Percentiles rank a stretch among this genome's conserved stretches.
Conservation (phyloP, 2,888 invertebrate genomes). For the Acutogordius australiensis region DNA sequence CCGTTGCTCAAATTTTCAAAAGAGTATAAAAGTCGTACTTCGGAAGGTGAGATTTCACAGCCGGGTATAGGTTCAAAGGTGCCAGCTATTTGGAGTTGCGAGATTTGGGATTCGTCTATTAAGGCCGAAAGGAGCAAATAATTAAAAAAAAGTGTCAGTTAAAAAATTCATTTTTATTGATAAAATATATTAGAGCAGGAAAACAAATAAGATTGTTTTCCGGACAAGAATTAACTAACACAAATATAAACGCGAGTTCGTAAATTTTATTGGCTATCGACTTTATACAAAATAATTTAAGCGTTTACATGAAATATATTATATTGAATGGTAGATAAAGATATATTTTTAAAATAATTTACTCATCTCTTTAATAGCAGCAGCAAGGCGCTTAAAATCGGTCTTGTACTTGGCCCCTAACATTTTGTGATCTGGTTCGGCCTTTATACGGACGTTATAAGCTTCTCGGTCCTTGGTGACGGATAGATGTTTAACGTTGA, state of each 20-base stretch:
- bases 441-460: constrained; percentile 60
- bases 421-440: constrained; percentile 73
- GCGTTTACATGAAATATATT: not conserved
- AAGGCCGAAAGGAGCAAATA: too few species aligned
- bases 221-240: too few species aligned
- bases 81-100: not conserved
- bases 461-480: constrained; percentile 60
- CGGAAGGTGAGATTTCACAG: constrained; percentile 8
- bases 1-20: constrained; percentile 16
- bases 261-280: too few species aligned
- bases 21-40: constrained; percentile 8
- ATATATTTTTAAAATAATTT: too few species aligned
- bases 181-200: too few species aligned
- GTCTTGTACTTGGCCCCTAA: constrained; percentile 60
- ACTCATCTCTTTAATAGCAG: constrained; percentile 36
- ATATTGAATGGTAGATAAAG: constrained; percentile 3
- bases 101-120: not conserved
- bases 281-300: not conserved
- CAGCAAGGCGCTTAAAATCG: constrained; percentile 55
- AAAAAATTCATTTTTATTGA: too few species aligned
- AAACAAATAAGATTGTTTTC: too few species aligned
- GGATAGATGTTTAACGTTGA: constrained; percentile 57
- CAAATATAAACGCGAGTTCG: not conserved
- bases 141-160: too few species aligned
- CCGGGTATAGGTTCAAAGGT: not conserved